Percentiles rank a stretch among this genome's conserved stretches.
These are phyloP conservation scores for Eufriesea mexicana DNA, from an alignment of 1,140 invertebrate species.

Conservation along the genomic window DNA sequence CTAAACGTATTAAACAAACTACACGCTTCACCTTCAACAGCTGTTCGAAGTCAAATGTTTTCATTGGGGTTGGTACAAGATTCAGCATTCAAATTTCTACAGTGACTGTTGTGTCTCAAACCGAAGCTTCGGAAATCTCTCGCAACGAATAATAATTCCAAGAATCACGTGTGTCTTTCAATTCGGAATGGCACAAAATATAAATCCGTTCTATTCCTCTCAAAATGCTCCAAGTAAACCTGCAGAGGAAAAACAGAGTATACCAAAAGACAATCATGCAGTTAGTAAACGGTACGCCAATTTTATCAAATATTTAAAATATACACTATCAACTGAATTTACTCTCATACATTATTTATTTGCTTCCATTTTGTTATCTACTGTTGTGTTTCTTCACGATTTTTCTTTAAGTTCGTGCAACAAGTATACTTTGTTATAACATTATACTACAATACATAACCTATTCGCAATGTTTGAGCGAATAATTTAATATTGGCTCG, in stretches of 20 bases:
- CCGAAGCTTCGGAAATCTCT: conserved; percentile 49
- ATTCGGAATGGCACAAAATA: conserved; percentile 90
- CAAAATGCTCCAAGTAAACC: conserved; percentile 87
- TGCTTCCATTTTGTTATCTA: too few species aligned
- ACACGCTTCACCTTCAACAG: conserved; percentile 65
- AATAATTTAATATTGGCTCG: conserved; percentile 6
- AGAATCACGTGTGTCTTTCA: conserved; percentile 7
- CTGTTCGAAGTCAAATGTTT: conserved; percentile 75
- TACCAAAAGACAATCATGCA: conserved; percentile 91
- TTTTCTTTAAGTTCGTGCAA: background rate
- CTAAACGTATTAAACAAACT: background rate
- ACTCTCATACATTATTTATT: background rate
- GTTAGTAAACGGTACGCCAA: conserved; percentile 90
- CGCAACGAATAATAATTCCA: conserved; percentile 16
- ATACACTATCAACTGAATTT: background rate
- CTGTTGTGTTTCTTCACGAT: too few species aligned
- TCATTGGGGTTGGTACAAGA: conserved; percentile 54
- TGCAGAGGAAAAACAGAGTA: conserved; percentile 87
- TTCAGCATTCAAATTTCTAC: conserved; percentile 76
- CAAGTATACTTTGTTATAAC: background rate
- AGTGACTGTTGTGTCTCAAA: conserved; percentile 72
- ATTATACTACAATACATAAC: conserved; percentile 16
- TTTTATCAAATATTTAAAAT: background rate
- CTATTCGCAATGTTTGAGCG: conserved; percentile 18
- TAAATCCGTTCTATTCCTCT: conserved; percentile 89